Percentiles rank a stretch among this genome's conserved stretches.
Conservation (phyloP, 2,888 invertebrate species). For the Dynastes hyllus region DNA sequence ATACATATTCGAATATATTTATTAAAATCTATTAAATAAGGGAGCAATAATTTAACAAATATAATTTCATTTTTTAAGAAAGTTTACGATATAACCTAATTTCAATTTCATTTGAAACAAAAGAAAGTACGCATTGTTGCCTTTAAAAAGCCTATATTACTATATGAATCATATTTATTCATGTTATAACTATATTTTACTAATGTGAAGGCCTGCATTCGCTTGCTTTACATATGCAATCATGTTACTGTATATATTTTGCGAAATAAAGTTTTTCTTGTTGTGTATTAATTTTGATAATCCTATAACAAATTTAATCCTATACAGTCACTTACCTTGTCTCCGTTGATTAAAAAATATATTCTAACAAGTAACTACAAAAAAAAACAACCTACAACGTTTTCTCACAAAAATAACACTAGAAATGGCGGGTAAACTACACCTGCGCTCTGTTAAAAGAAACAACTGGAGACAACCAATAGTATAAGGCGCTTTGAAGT, state of each 20-base stretch:
- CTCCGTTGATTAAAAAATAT: neutral
- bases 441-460: neutral
- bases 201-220: slow-evolving; percentile 51
- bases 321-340: slow-evolving; percentile 15
- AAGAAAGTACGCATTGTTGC: slow-evolving; percentile 51
- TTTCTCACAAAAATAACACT: slow-evolving; percentile 24
- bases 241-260: slow-evolving; percentile 54
- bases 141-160: slow-evolving; percentile 54
- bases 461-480: slow-evolving; percentile 19
- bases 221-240: slow-evolving; percentile 53
- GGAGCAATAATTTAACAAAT: slow-evolving; percentile 45
- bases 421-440: slow-evolving; percentile 45
- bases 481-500: too few species aligned
- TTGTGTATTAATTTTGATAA: slow-evolving; percentile 26
- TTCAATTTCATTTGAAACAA: slow-evolving; percentile 29
- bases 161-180: slow-evolving; percentile 48
- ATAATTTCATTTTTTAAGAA: slow-evolving; percentile 9
- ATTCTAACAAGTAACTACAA: neutral
- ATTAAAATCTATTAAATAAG: slow-evolving; percentile 28
- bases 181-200: slow-evolving; percentile 49
- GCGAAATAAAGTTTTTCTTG: slow-evolving; percentile 52
- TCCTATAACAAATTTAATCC: neutral
- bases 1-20: slow-evolving; percentile 16
- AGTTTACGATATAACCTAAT: slow-evolving; percentile 44
- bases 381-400: slow-evolving; percentile 3